Evolutionary conservation across 2,797 vertebrate genomes (phyloP), one percentile per base, ranked within the genome.

Genomic region (Toxotes lorentzi): DNA sequence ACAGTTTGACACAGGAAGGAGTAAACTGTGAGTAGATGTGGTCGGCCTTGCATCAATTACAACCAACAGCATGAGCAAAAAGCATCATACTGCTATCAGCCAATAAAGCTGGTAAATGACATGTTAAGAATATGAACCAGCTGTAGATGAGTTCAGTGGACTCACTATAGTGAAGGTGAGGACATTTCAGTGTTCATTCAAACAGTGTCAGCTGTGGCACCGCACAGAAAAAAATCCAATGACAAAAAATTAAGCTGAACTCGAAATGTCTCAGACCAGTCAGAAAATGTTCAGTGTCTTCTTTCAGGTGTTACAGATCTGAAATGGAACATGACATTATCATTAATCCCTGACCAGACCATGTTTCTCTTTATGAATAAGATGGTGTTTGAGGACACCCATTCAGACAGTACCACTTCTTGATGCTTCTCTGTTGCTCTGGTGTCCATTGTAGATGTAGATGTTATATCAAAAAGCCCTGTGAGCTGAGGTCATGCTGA

Each of bases 341-440:
- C 27, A 30, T 30, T 30, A 30, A 67, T 45, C 19, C 23, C 47
- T 35, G 21, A 45, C 11, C 61, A 13, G 54, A 69, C 53, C 47
- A 7, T 34, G 3, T 60, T 68, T 14, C 14, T 62, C 65, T 64
- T 57, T 23, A 50, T 58, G 27, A 43, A 43, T n/a, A 27, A 40
- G 56, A 54, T 1, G 3, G 14, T 14, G 51, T 70, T 73, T 57
- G n/a, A 70, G 19, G 27, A 56, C 53, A 45, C 9, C 53, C 56
- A 62, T 58, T 63, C 66, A 70, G 59, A 73, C 64, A n/a, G 66
- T 19, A 4, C 24, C 17, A 14, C 43, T 32, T 43, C 43, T 34
- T 50, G 23, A 27, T 34, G 10, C 17, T 7, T 47, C 57, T 62
- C 8, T 57, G 41, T 32, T 77, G 34, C 9, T 61, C 13, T 10